Evolutionary conservation across 2,113 vertebrate species (phyloP).

Genomic region (Caretta caretta): DNA sequence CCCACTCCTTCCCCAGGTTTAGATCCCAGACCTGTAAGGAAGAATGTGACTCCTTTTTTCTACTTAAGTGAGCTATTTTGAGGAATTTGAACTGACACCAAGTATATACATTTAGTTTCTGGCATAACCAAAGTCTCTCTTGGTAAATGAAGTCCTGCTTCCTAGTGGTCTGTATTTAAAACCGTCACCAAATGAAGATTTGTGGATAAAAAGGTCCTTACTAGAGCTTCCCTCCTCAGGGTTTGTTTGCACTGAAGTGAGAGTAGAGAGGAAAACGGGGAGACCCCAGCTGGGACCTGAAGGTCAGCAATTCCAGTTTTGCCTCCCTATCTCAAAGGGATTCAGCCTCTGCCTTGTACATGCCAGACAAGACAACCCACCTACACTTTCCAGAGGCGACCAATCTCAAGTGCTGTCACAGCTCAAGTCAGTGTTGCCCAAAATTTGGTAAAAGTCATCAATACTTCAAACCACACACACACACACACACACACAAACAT

Average conservation of each 20-base stretch:
- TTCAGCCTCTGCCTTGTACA: accelerated
- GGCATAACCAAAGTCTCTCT: neutral
- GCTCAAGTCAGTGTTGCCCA: neutral
- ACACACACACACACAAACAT: neutral
- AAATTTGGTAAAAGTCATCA: neutral
- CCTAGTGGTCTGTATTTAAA: neutral
- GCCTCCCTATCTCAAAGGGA: neutral
- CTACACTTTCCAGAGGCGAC: neutral
- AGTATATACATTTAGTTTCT: neutral
- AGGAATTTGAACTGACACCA: neutral
- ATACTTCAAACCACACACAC: neutral
- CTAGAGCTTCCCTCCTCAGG: neutral
- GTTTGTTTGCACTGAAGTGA: neutral
- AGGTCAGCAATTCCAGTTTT: neutral
- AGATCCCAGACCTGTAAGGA: neutral
- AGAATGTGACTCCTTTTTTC: accelerated
- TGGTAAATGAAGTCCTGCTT: neutral
- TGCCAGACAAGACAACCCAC: neutral
- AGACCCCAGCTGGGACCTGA: accelerated
- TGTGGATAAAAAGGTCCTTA: neutral
- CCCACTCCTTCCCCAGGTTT: neutral
- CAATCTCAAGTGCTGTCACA: neutral
- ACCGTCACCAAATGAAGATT: neutral
- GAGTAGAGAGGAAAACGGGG: neutral
- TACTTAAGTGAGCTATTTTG: accelerated